Evolutionary conservation across 2,888 invertebrate species (phyloP).

Genomic region (Axea sp.): DNA sequence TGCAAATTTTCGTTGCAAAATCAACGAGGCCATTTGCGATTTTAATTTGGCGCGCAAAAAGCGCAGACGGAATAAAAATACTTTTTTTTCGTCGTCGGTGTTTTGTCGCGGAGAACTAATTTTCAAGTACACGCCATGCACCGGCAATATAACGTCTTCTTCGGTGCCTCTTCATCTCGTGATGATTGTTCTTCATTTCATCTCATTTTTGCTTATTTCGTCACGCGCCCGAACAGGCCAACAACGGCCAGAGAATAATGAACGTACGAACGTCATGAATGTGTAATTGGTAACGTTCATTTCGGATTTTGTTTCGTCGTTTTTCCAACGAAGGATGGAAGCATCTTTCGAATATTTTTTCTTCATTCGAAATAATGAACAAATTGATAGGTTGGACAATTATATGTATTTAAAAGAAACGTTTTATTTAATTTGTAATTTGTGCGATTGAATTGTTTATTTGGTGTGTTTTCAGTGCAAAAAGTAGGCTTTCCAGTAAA

Average conservation of each 20-base stretch:
- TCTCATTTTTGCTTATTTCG: conserved; percentile 51
- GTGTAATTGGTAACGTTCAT: conserved; percentile 39
- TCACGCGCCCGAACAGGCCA: conserved; percentile 36
- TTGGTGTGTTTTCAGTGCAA: no score
- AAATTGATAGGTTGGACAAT: conserved; percentile 3
- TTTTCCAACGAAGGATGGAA: conserved; percentile 2
- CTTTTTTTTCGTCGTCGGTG: conserved; percentile 13
- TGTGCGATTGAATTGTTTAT: no score
- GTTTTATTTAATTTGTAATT: no score
- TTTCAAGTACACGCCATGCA: conserved; percentile 63
- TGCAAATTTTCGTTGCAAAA: conserved; percentile 18
- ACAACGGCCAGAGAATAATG: conserved; percentile 22
- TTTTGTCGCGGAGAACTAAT: conserved; percentile 65
- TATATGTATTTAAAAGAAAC: no score
- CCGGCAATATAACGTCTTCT: conserved; percentile 65
- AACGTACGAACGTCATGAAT: conserved; percentile 29
- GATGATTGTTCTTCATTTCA: conserved; percentile 48
- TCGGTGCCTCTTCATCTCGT: conserved; percentile 41
- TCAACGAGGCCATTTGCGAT: neutral
- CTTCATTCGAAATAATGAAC: conserved; percentile 6
- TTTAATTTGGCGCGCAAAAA: neutral
- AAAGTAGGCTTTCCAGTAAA: no score
- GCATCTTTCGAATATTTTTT: no score
- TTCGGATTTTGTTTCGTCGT: conserved; percentile 16
- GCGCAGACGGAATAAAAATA: no score